Conservation (phyloP, 1,140 invertebrate species). For the Cephus cinctus region DNA sequence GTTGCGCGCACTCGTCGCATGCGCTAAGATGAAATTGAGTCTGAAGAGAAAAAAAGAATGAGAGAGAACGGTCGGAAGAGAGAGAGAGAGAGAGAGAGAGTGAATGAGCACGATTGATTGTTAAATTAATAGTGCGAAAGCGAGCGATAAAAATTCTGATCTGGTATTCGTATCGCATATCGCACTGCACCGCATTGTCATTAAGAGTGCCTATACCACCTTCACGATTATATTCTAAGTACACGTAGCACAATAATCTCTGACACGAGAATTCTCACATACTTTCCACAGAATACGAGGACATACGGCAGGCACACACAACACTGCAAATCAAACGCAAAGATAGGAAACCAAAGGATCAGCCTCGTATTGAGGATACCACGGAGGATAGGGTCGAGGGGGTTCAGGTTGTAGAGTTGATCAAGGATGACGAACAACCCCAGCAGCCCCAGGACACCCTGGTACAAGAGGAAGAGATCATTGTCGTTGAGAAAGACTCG, state of each 20-base stretch:
- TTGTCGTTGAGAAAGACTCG: constrained; percentile 43
- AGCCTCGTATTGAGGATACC: constrained; percentile 38
- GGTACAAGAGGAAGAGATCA: constrained; percentile 43
- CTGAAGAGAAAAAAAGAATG: no score
- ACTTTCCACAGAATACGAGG: constrained; percentile 59
- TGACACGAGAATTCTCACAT: constrained; percentile 53
- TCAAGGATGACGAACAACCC: constrained; percentile 31
- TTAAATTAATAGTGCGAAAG: no score
- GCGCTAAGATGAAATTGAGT: constrained; percentile 1
- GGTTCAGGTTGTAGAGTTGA: constrained; percentile 39
- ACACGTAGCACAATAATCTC: constrained; percentile 21
- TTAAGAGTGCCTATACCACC: no score
- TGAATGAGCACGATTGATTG: no score
- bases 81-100: no score
- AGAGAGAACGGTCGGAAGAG: no score
- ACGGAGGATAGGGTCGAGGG: constrained; percentile 42
- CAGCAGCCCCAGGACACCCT: no score
- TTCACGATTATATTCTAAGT: not conserved
- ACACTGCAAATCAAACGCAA: constrained; percentile 52
- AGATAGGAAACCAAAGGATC: constrained; percentile 44
- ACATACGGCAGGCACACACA: constrained; percentile 54
- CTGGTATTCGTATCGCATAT: no score
- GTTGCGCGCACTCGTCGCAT: not conserved
- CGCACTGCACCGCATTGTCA: no score
- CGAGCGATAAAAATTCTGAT: no score